Evolutionary conservation across 1,140 invertebrate genomes (phyloP).

Genomic region (Babylonia areolata): DNA sequence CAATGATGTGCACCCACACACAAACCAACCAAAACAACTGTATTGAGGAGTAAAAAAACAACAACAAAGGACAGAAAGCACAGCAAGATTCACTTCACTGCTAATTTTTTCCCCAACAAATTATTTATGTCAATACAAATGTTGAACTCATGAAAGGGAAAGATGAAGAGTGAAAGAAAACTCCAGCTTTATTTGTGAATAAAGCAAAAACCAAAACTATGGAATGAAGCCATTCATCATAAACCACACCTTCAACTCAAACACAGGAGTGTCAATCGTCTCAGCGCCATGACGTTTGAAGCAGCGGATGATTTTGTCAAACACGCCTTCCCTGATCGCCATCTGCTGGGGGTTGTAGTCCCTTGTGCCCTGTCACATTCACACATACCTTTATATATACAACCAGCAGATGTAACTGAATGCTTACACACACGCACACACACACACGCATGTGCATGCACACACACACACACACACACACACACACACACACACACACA

Average conservation of each 20-base stretch:
- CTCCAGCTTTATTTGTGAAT: too few species aligned
- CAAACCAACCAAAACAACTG: too few species aligned
- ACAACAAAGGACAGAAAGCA: too few species aligned
- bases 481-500: not conserved
- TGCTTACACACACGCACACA: constrained; percentile 13
- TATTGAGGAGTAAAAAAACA: too few species aligned
- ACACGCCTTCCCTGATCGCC: constrained; percentile 91
- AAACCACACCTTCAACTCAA: constrained; percentile 92
- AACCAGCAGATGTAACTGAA: not conserved
- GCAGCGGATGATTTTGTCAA: constrained; percentile 91
- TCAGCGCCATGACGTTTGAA: constrained; percentile 99
- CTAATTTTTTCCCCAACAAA: too few species aligned
- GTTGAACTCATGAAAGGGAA: too few species aligned
- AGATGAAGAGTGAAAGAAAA: too few species aligned
- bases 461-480: not conserved
- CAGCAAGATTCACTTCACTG: too few species aligned
- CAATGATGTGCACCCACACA: too few species aligned
- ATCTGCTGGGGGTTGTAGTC: constrained; percentile 97
- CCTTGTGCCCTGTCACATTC: constrained; percentile 86
- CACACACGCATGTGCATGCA: constrained; percentile 7
- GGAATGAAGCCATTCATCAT: too few species aligned
- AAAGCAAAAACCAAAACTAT: too few species aligned
- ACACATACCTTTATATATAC: not conserved
- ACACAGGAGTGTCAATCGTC: constrained; percentile 99
- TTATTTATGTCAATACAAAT: too few species aligned